A percentile compares a stretch with the other conserved stretches of the same genome.
phyloP scores from a whole-genome alignment of 2,113 vertebrate species.

The Eleginops maclovinus region DNA sequence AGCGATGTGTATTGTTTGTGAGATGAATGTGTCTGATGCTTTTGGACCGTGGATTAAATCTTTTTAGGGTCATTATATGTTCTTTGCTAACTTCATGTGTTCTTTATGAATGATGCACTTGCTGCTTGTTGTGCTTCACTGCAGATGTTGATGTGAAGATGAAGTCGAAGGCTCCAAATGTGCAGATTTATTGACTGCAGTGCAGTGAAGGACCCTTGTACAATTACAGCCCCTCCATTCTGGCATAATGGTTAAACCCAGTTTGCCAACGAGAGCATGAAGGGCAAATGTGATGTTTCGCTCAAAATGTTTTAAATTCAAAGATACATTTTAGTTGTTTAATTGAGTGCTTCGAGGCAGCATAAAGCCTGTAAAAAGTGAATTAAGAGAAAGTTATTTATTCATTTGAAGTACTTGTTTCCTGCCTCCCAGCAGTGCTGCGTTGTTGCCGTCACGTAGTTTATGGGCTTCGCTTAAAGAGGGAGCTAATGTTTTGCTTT shows the following conservation, averaged over 20 bases:
- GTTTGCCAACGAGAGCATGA: conserved; percentile 30
- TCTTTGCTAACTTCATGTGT: conserved; percentile 10
- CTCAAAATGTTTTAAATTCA: conserved; percentile 8
- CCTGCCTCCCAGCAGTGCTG: background rate
- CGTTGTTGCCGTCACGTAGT: background rate
- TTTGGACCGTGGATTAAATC: conserved; percentile 18
- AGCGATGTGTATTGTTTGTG: conserved; percentile 27
- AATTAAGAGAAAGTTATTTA: background rate
- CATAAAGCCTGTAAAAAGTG: background rate
- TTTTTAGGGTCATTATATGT: background rate
- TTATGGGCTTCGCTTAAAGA: conserved; percentile 7
- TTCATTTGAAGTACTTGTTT: conserved; percentile 16
- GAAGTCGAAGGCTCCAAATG: conserved; percentile 5
- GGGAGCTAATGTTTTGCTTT: conserved; percentile 10
- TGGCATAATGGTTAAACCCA: conserved; percentile 14
- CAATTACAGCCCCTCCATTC: conserved; percentile 24
- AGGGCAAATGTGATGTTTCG: conserved; percentile 10
- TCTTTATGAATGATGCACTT: conserved; percentile 37
- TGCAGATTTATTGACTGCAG: conserved; percentile 32
- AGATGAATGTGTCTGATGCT: conserved; percentile 18
- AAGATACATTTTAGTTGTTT: background rate
- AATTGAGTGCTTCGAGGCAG: background rate
- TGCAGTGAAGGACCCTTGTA: conserved; percentile 23
- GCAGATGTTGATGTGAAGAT: conserved; percentile 38
- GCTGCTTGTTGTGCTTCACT: conserved; percentile 25